Base-by-base conservation (phyloP, 2,113 vertebrate species). In the Lanius ludovicianus region DNA sequence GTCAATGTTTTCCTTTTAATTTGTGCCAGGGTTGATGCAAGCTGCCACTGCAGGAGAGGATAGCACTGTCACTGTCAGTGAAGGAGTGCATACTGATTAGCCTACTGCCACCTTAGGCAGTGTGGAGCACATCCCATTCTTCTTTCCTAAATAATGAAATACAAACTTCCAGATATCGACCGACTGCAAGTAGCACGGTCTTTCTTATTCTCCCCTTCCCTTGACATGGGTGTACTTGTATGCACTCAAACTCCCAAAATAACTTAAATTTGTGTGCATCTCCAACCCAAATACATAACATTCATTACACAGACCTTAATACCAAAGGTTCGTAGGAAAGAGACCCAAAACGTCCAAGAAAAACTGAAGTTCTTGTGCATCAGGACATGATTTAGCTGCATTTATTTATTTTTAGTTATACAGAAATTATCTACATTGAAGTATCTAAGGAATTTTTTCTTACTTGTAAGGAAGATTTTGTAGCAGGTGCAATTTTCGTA, bases 271-370 rank as follows among this genome's bases (percentile, higher is more conserved):
- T 59, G 35, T 68, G 24, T 41, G 4, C 8, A n/a, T 22, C 3
- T 74, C 35, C 17, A 52, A 46, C 70, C 9, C 7, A 22, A 88
- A 68, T 42, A 18, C 7, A 4, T 24, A 67, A 31, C 1, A 22
- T 68, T 44, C 69, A 15, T 74, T 64, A 16, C 7, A 11, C 4
- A 31, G 6, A 56, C 2, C 7, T 21, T 30, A 42, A 10, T 46
- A n/a, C 7, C 19, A 71, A n/a, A 75, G 6, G 7, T 46, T 80
- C 2, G 4, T 13, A 46, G 5, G 33, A 67, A 76, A 57, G 10
- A 64, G 5, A 4, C 4, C 6, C 7, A 3, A 56, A 23, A 69
- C 2, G 50, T 12, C 9, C 1, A 5, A 75, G 15, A 37, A 52
- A 47, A 56, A 17, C 1, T 28, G 7, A 21, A 46, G 13, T 49